Conservation (phyloP, 2,888 invertebrate species). For the Diaphora mendica region DNA sequence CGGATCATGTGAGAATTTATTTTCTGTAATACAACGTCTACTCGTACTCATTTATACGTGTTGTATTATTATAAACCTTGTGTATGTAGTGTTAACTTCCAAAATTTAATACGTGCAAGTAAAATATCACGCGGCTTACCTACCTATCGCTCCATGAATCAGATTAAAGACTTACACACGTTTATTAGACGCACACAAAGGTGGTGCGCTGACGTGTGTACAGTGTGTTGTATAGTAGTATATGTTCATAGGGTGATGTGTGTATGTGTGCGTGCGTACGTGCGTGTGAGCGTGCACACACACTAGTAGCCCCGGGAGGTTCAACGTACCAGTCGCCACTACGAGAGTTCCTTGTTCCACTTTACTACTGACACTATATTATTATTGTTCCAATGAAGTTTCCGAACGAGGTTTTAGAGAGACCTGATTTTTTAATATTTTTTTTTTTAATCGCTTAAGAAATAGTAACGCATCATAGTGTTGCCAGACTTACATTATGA, state of each 20-base stretch:
- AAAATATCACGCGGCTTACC: conserved; percentile 59
- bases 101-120: conserved; percentile 41
- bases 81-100: conserved; percentile 27
- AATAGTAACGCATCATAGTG: neutral
- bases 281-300: conserved; percentile 56
- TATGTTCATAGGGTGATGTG: conserved; percentile 24
- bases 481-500: neutral
- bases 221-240: conserved; percentile 48
- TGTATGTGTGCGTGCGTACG: neutral
- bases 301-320: conserved; percentile 67
- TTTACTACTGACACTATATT: conserved; percentile 84
- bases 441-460: conserved; percentile 3
- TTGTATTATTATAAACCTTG: conserved; percentile 38
- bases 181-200: conserved; percentile 60
- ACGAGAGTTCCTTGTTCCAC: conserved; percentile 86
- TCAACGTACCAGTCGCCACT: conserved; percentile 84
- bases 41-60: conserved; percentile 8
- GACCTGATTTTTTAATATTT: conserved; percentile 57
- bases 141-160: conserved; percentile 73
- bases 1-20: conserved; percentile 41
- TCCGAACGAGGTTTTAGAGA: conserved; percentile 65
- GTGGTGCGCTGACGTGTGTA: conserved; percentile 23
- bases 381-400: conserved; percentile 82
- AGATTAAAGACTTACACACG: conserved; percentile 70
- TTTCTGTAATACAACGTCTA: conserved; percentile 36